These are phyloP conservation scores for Aegithalos caudatus DNA, from an alignment of 2,113 vertebrate genomes.

Conservation along the genomic window DNA sequence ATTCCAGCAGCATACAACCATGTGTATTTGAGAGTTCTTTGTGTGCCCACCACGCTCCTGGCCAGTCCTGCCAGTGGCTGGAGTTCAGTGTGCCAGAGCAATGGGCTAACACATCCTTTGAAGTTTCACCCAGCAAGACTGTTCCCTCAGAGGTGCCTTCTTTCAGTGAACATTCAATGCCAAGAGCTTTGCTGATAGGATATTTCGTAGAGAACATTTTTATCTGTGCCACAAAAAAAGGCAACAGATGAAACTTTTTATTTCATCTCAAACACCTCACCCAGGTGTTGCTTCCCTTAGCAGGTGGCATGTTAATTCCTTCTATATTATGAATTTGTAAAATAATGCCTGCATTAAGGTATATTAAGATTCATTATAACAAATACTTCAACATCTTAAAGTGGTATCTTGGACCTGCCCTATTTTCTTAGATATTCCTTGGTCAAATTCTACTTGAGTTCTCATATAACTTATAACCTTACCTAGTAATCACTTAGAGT, in stretches of 20 bases:
- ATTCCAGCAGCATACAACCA: neutral
- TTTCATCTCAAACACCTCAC: neutral
- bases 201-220: neutral
- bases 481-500: neutral
- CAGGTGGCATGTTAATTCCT: neutral
- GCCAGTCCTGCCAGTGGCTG: neutral
- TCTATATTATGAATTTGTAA: neutral
- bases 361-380: neutral
- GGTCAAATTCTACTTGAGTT: neutral
- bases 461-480: neutral
- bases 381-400: neutral
- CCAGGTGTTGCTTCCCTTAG: neutral
- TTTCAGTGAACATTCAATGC: neutral
- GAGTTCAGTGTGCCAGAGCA: neutral
- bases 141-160: neutral
- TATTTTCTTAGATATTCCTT: neutral
- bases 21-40: neutral
- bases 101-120: fast-evolving
- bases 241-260: neutral
- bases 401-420: neutral
- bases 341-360: neutral
- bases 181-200: neutral
- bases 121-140: neutral
- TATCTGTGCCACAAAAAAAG: neutral
- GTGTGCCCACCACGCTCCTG: neutral